Conservation (phyloP, 2,797 vertebrate species). For the Parotocinclus haroldoi region DNA sequence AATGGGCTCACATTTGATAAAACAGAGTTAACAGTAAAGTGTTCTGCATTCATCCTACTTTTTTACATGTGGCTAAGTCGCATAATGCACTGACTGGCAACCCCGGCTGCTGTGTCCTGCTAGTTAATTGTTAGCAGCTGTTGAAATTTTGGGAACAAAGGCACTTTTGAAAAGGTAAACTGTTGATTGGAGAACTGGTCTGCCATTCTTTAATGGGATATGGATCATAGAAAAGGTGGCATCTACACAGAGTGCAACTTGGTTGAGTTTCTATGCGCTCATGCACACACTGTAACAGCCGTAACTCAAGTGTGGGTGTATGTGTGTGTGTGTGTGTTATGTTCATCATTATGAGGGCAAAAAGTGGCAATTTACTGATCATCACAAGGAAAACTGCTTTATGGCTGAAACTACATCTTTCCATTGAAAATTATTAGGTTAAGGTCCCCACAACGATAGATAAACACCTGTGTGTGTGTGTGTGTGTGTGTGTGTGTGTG, state of each 20-base stretch:
- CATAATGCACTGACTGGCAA: slow-evolving; percentile 62
- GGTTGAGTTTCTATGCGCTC: slow-evolving; percentile 44
- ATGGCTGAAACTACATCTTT: too few species aligned
- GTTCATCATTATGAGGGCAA: too few species aligned
- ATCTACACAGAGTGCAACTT: slow-evolving; percentile 64
- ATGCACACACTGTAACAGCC: slow-evolving; percentile 56
- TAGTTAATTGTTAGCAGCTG: slow-evolving; percentile 78
- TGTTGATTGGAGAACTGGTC: slow-evolving; percentile 67
- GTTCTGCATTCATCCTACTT: slow-evolving; percentile 43
- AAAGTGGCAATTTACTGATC: too few species aligned
- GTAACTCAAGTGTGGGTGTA: slow-evolving; percentile 54
- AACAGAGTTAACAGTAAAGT: slow-evolving; percentile 35
- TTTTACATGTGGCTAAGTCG: slow-evolving; percentile 50
- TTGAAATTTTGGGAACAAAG: slow-evolving; percentile 66
- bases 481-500: too few species aligned
- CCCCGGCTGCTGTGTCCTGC: slow-evolving; percentile 63
- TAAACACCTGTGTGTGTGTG: too few species aligned
- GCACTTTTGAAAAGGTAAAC: slow-evolving; percentile 74
- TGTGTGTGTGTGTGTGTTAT: slow-evolving; percentile 20
- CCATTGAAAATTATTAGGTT: too few species aligned
- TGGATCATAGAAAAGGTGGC: slow-evolving; percentile 70
- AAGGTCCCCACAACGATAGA: too few species aligned
- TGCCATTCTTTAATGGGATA: slow-evolving; percentile 67
- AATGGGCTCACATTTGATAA: background rate
- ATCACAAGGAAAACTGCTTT: too few species aligned